Base-by-base conservation (phyloP, 2,888 invertebrate genomes). In the Acleris literana region DNA sequence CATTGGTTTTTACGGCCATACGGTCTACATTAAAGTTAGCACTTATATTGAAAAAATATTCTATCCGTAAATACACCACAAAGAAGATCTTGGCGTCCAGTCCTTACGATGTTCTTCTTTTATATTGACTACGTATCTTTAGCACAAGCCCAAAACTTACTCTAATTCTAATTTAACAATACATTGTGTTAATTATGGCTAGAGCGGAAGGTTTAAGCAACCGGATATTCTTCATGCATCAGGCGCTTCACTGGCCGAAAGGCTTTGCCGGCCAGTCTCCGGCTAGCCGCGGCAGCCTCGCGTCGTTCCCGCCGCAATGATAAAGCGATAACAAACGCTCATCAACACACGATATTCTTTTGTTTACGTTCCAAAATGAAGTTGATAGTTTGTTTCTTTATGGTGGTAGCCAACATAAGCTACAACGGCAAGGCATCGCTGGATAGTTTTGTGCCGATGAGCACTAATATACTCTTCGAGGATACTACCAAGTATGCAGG, bases 351-450 rank as follows among this genome's bases (percentile, higher is more conserved):
- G 25, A 48, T 17, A 62, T 51, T 69, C 56, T 52, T 49, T 55
- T 64, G 57, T 43, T 58, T 51, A 22, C 55, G 57, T 44, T 43
- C 11, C 29, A 82, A 72, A 76, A 92, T 92, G 92, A 92, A 85
- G 78, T 77, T 84, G 48, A 69, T 90, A 63, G 81, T 88, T 73
- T 84, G 83, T 71, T 85, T 80, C 76, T 71, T 90, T 60, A 82
- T 90, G 75, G 81, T 91, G 59, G 77, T 92, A 48, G 79, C 82
- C 6, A 89, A 89, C 74, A 82, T 90, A 1, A 90, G 87, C 68
- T 78, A 86, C 71, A 87, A 88, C 79, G 85, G 91, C 13, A 91
- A 87, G 74, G 92, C 92, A 2, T 92, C 92, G 0, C 69, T 92
- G 71, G 92, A 92, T 65, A 89, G 85, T 74, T 85, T 87, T 66